Evolutionary conservation across 37 sponge, comb jelly and placozoan species (phyloP).

Genomic region (Petrosia ficiformis): DNA sequence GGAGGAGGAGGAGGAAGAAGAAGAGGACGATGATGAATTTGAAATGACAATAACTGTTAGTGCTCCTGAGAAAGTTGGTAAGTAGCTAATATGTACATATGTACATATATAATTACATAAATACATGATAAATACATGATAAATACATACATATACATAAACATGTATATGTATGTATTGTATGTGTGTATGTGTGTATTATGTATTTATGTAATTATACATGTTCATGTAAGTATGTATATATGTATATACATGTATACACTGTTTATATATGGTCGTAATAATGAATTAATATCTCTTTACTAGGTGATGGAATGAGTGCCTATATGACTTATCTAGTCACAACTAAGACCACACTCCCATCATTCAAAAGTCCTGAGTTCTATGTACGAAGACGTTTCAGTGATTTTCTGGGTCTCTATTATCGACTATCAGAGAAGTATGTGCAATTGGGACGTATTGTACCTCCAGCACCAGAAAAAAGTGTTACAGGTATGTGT

Average conservation of each 20-base stretch:
- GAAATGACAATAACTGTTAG: conserved; percentile 71
- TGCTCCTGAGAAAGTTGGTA: conserved; percentile 83
- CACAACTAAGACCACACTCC: conserved; percentile 81
- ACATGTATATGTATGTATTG: too few relatives aligned
- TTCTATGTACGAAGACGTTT: conserved; percentile 84
- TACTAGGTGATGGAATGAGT: conserved; percentile 91
- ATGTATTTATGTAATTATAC: not conserved
- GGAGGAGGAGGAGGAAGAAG: conserved; percentile 41
- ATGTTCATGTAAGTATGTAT: not conserved
- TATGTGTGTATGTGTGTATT: too few relatives aligned
- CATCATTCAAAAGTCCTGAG: conserved; percentile 77
- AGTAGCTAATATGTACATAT: conserved; percentile 7
- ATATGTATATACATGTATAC: not conserved
- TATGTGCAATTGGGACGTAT: conserved; percentile 68
- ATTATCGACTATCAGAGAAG: conserved; percentile 64
- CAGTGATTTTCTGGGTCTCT: conserved; percentile 95
- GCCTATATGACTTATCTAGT: conserved; percentile 86
- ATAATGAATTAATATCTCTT: not conserved
- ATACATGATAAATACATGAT: too few relatives aligned
- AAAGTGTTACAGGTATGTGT: conserved; percentile 79
- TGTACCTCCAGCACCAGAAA: conserved; percentile 97
- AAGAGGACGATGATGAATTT: conserved; percentile 52
- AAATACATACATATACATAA: too few relatives aligned
- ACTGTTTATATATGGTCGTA: not conserved
- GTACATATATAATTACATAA: too few relatives aligned